Conservation (phyloP, 2,888 invertebrate genomes). For the Callosobruchus maculatus region DNA sequence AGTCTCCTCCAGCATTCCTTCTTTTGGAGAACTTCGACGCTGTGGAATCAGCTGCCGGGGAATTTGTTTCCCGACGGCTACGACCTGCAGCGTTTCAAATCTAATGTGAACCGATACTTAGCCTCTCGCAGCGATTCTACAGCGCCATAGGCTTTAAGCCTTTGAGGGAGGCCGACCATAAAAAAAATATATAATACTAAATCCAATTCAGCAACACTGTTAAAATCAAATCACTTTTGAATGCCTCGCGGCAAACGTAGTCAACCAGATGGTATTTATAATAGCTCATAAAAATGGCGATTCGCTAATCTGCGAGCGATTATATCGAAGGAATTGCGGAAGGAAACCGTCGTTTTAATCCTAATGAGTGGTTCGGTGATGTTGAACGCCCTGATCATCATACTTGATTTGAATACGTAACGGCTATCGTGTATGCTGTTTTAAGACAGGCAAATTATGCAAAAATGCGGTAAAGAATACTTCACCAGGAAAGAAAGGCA, state of each 20-base stretch:
- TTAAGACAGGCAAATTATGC: background rate
- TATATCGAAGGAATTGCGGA: background rate
- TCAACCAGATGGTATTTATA: background rate
- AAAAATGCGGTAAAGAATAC: background rate
- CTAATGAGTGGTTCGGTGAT: background rate
- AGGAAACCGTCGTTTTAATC: background rate
- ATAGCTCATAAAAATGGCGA: background rate
- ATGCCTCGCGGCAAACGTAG: background rate
- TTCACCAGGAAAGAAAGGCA: background rate
- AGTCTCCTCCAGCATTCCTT: too few relatives aligned
- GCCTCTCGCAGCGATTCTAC: too few relatives aligned
- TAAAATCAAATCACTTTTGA: background rate
- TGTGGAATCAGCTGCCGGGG: too few relatives aligned
- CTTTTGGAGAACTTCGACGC: too few relatives aligned
- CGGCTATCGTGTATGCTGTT: background rate
- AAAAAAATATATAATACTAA: too few relatives aligned
- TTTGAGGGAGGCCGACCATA: too few relatives aligned
- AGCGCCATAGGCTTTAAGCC: too few relatives aligned
- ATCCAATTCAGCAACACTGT: too few relatives aligned
- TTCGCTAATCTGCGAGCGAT: background rate
- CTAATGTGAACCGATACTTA: too few relatives aligned
- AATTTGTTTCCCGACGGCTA: too few relatives aligned
- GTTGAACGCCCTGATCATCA: background rate
- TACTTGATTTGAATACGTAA: background rate
- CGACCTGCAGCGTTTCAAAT: too few relatives aligned